Conservation (phyloP, 1,140 invertebrate species). For the Rhopalosiphum padi region DNA sequence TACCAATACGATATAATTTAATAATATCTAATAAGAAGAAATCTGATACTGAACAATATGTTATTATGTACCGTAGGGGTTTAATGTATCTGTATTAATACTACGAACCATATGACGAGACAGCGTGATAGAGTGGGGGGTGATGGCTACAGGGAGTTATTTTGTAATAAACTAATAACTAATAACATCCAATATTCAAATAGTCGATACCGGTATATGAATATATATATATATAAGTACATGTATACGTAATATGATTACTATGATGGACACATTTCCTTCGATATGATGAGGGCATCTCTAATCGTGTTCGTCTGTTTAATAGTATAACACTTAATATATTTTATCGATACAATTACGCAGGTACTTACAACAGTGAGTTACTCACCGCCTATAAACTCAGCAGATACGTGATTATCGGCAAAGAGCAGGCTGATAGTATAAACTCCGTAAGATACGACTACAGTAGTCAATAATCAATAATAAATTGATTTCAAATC, state of each 20-base stretch:
- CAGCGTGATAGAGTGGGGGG: neutral
- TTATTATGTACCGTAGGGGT: neutral
- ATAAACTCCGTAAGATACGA: no score
- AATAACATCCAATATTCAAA: neutral
- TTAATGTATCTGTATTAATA: neutral
- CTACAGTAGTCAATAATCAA: no score
- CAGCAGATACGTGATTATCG: no score
- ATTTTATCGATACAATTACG: neutral
- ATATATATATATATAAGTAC: neutral
- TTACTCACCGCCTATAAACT: no score
- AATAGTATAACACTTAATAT: neutral
- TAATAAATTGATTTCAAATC: no score
- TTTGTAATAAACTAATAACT: neutral
- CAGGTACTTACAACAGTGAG: no score
- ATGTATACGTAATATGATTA: neutral
- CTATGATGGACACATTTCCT: no score
- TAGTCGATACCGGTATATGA: neutral
- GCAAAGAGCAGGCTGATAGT: no score
- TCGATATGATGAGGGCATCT: neutral
- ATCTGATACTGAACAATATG: neutral
- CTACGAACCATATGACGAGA: neutral
- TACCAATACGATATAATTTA: neutral
- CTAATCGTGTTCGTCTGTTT: neutral
- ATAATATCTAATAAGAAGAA: neutral
- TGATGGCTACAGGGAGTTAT: neutral